phyloP scores from a whole-genome alignment of 2,888 invertebrate genomes.

The Aporophyla nigra region DNA sequence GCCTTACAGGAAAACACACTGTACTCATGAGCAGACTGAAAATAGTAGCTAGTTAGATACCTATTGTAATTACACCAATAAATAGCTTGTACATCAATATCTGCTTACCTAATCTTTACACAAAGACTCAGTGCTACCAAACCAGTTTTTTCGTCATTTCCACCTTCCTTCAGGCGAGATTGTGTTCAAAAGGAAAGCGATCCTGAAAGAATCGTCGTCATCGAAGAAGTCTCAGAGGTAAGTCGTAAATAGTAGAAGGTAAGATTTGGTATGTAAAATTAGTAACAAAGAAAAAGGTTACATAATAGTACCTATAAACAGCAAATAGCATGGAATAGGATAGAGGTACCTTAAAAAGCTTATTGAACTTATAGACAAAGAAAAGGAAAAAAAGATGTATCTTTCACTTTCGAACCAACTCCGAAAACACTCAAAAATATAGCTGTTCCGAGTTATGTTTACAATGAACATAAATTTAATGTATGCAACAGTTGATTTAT shows the following conservation, averaged over 20 bases:
- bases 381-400: too few relatives aligned
- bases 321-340: too few relatives aligned
- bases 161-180: neutral
- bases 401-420: neutral
- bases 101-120: neutral
- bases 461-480: neutral
- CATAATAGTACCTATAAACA: neutral
- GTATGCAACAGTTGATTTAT: neutral
- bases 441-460: too few relatives aligned
- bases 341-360: neutral
- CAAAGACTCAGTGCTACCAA: neutral
- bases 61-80: neutral
- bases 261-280: constrained; percentile 2
- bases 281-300: neutral
- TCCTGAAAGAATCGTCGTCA: neutral
- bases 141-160: neutral
- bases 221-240: neutral
- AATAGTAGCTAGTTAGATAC: neutral
- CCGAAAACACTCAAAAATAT: too few relatives aligned
- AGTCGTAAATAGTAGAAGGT: neutral
- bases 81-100: neutral
- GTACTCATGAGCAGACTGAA: neutral
- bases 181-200: neutral
- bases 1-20: constrained; percentile 21
- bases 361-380: too few relatives aligned